These are phyloP conservation scores for Troides aeacus DNA, from an alignment of 2,888 invertebrate genomes.

Conservation along the genomic window DNA sequence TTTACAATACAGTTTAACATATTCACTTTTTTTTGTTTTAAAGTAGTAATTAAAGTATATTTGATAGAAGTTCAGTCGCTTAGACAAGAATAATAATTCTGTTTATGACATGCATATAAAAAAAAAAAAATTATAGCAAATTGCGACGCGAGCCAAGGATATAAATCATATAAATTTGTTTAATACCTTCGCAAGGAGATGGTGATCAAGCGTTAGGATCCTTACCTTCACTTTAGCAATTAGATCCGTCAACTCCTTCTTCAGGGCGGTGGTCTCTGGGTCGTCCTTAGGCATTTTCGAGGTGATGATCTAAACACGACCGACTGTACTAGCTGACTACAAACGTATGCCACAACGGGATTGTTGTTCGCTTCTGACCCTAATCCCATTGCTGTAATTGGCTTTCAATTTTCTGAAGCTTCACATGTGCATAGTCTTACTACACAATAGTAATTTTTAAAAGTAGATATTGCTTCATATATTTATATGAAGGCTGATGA, in stretches of 20 bases:
- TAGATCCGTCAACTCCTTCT: conserved; percentile 89
- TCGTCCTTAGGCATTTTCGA: conserved; percentile 88
- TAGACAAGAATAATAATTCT: too few relatives aligned
- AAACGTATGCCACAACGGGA: conserved; percentile 25
- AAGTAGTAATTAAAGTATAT: too few relatives aligned
- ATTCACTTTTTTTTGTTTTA: too few relatives aligned
- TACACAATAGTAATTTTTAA: conserved; percentile 35
- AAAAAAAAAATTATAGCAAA: too few relatives aligned
- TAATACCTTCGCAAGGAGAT: not conserved
- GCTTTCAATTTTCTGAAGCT: conserved; percentile 65
- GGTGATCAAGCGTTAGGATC: not conserved
- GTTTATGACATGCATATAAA: too few relatives aligned
- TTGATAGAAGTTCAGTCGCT: too few relatives aligned
- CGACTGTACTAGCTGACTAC: conserved; percentile 10
- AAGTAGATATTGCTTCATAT: conserved; percentile 4
- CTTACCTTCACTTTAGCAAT: conserved; percentile 89
- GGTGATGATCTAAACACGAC: conserved; percentile 1
- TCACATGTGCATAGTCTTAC: conserved; percentile 54
- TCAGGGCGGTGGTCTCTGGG: conserved; percentile 87
- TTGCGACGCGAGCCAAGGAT: not conserved
- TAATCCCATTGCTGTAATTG: conserved; percentile 68
- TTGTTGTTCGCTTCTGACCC: conserved; percentile 36
- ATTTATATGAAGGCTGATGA: not conserved
- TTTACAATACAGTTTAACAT: too few relatives aligned
- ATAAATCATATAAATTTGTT: not conserved